phyloP scores from a whole-genome alignment of 37 sponge, comb jelly and placozoan genomes.

The Ephydatia muelleri region DNA sequence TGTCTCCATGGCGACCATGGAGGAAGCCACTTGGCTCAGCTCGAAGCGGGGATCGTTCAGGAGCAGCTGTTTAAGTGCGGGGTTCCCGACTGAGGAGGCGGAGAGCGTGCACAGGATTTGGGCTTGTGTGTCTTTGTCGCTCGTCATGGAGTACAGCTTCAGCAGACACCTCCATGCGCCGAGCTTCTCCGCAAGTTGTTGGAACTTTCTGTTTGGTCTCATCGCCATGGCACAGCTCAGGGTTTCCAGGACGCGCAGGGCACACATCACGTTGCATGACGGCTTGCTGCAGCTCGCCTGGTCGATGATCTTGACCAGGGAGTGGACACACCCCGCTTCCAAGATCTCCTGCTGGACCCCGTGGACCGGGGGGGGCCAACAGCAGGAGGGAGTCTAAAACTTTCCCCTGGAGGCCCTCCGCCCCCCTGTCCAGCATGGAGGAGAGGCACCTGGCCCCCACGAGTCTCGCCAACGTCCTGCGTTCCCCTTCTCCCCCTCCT shows the following conservation, averaged over 20 bases:
- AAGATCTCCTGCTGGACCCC: slow-evolving; percentile 25
- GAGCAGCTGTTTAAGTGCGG: neutral
- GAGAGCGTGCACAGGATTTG: slow-evolving; percentile 26
- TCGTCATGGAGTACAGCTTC: neutral
- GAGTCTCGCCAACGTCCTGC: slow-evolving; percentile 19
- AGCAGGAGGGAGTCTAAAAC: slow-evolving; percentile 3
- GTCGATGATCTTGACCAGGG: slow-evolving; percentile 9
- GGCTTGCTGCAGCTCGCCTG: neutral
- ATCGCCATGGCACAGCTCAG: slow-evolving; percentile 16
- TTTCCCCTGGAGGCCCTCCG: neutral
- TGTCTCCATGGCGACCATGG: neutral
- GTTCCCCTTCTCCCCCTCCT: neutral
- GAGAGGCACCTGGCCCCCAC: slow-evolving; percentile 25
- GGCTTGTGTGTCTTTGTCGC: neutral
- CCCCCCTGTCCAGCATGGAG: neutral
- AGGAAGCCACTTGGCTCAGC: neutral
- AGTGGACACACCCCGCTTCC: slow-evolving; percentile 1
- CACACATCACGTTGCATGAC: neutral
- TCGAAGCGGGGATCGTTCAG: slow-evolving; percentile 10
- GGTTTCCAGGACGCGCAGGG: slow-evolving; percentile 25
- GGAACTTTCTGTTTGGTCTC: slow-evolving; percentile 17
- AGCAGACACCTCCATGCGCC: slow-evolving; percentile 21
- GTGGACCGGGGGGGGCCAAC: slow-evolving; percentile 17
- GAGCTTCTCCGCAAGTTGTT: neutral
- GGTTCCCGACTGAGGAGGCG: slow-evolving; percentile 14